Evolutionary conservation across 2,113 vertebrate genomes (phyloP), one percentile per base, ranked within the genome.

Genomic region (Perccottus glenii): DNA sequence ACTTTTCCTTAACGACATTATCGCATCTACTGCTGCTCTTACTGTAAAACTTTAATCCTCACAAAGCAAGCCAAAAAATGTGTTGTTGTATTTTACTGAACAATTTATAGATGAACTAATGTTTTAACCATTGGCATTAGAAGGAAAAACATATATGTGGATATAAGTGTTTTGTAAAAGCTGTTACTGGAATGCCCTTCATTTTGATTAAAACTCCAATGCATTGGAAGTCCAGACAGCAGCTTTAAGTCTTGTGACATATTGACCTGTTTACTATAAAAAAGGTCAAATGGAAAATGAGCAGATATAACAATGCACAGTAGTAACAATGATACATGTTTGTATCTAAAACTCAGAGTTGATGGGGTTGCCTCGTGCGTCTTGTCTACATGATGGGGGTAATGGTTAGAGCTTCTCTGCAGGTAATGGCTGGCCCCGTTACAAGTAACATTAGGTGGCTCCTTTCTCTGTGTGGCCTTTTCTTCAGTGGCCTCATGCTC

Each of bases 401-500:
- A 77, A 68, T 66, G 65, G 79, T 74, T 49, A 73, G 73, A 74
- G 70, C 45, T 57, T 75, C 77, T 52, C 64, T 64, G 70, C 77
- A 85, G 87, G 65, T 84, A 85, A 87, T 81, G 77, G 73, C 73
- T 68, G 33, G 67, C 67, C 73, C 15, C 45, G 59, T 67, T 85
- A 81, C 66, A 81, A 73, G 73, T 72, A 79, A 63, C 71, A 81
- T 81, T 84, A 82, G 75, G 75, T 65, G 50, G 79, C 69, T 83
- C 72, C 78, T 82, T 85, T 86, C 81, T 71, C 78, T 78, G 71
- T 60, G 68, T 77, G 88, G 82, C 77, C 77, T 83, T 82, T 85
- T 80, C 73, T 82, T 71, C 70, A 76, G 72, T 70, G 83, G 75
- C 50, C 81, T 90, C 89, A 88, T 82, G 82, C 84, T 90, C 80